Percentiles rank a stretch among this genome's conserved stretches.
Evolutionary conservation across 2,113 vertebrate genomes (phyloP).

Genomic region (Columba livia): DNA sequence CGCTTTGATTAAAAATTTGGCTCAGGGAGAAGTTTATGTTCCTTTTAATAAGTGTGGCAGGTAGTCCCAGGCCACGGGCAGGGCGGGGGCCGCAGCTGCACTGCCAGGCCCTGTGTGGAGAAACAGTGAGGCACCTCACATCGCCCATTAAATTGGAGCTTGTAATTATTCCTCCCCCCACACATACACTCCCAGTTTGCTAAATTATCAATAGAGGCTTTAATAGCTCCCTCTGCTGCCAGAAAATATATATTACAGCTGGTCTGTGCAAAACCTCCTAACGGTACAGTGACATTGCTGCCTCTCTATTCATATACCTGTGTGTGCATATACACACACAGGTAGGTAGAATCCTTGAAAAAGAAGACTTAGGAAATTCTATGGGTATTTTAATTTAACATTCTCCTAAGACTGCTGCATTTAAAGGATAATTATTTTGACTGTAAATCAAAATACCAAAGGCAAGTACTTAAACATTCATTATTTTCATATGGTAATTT

Average conservation of each 20-base stretch:
- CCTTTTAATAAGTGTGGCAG: neutral
- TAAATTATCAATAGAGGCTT: neutral
- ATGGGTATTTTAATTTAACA: neutral
- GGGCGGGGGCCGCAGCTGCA: too few species aligned
- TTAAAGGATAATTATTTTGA: neutral
- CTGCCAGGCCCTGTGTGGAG: neutral
- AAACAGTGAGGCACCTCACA: neutral
- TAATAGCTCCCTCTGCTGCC: slow-evolving; percentile 57
- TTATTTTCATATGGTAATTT: neutral
- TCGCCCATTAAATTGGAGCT: neutral
- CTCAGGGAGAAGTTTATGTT: neutral
- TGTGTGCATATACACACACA: too few species aligned
- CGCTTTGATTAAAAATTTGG: slow-evolving; percentile 27
- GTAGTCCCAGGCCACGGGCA: neutral
- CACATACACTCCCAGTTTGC: neutral
- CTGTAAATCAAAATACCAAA: neutral
- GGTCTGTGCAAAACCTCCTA: neutral
- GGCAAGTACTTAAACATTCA: neutral
- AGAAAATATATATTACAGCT: neutral
- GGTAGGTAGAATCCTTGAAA: neutral
- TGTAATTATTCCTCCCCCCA: too few species aligned
- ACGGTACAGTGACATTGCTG: neutral
- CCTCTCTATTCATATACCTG: neutral
- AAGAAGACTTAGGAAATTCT: neutral
- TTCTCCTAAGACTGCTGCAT: neutral